phyloP scores from a whole-genome alignment of 2,797 vertebrate species.

The Chaetodon trifasciatus region DNA sequence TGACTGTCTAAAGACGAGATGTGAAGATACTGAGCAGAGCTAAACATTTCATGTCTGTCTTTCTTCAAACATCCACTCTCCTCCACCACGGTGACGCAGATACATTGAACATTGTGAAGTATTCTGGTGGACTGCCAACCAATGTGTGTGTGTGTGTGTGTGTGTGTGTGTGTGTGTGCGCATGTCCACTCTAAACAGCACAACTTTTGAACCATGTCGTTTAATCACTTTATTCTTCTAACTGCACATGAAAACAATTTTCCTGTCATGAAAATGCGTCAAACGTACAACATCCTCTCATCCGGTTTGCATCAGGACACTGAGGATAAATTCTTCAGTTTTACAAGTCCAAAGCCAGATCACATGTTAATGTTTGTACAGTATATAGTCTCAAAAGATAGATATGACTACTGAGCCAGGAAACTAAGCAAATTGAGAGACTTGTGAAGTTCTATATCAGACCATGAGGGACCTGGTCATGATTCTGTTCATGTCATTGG shows the following conservation, averaged over 20 bases:
- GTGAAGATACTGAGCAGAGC: slow-evolving; percentile 69
- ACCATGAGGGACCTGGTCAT: not conserved
- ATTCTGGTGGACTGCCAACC: slow-evolving; percentile 51
- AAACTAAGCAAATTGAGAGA: not conserved
- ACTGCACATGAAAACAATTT: slow-evolving; percentile 54
- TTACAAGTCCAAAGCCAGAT: slow-evolving; percentile 28
- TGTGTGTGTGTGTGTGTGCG: slow-evolving; percentile 7
- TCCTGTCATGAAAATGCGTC: slow-evolving; percentile 36
- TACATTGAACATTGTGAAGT: slow-evolving; percentile 47
- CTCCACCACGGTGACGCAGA: slow-evolving; percentile 70
- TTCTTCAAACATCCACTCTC: slow-evolving; percentile 60
- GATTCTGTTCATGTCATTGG: slow-evolving; percentile 20
- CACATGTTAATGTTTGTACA: not conserved
- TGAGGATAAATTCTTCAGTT: slow-evolving; percentile 15
- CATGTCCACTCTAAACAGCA: slow-evolving; percentile 36
- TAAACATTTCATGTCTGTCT: slow-evolving; percentile 67
- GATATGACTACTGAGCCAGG: not conserved
- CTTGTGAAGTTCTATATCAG: not conserved
- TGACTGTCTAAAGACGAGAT: slow-evolving; percentile 28
- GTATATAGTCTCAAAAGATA: not conserved
- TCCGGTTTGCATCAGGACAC: slow-evolving; percentile 30
- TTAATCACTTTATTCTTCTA: slow-evolving; percentile 35
- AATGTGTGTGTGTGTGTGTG: slow-evolving; percentile 16
- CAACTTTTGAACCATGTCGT: slow-evolving; percentile 33
- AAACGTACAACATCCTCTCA: slow-evolving; percentile 15